Evolutionary conservation across 2,888 invertebrate genomes (phyloP).

Genomic region (Nephrotoma guestfalica): DNA sequence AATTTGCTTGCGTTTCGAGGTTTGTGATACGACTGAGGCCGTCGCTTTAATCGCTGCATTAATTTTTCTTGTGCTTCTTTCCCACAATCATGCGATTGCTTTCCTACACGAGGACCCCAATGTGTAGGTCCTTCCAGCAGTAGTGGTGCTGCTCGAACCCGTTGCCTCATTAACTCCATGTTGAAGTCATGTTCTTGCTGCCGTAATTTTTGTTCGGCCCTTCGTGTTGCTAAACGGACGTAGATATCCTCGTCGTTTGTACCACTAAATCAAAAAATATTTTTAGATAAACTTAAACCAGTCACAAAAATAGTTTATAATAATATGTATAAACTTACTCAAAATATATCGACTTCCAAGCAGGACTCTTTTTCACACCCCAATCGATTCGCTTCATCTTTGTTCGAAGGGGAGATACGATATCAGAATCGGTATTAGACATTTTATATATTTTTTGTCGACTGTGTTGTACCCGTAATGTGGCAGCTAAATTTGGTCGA

Average conservation of each 20-base stretch:
- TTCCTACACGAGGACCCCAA: constrained; percentile 27
- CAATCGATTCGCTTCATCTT: constrained; percentile 24
- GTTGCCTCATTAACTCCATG: constrained; percentile 30
- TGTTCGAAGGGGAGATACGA: constrained; percentile 14
- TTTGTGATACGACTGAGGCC: background rate
- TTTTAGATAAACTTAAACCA: background rate
- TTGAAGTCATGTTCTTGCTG: constrained; percentile 27
- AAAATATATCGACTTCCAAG: constrained; percentile 28
- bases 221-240: constrained; percentile 27
- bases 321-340: constrained; percentile 18
- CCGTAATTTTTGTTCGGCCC: constrained; percentile 28
- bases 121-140: constrained; percentile 27
- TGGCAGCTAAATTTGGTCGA: constrained; percentile 31
- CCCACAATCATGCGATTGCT: constrained; percentile 24
- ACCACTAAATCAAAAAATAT: constrained; percentile 20
- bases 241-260: constrained; percentile 27
- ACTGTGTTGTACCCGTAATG: constrained; percentile 25
- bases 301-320: background rate
- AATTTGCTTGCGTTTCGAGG: background rate
- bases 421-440: constrained; percentile 14
- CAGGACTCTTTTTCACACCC: constrained; percentile 31
- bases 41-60: background rate
- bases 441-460: constrained; percentile 24
- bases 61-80: constrained; percentile 14
- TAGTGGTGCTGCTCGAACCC: constrained; percentile 29